Evolutionary conservation across 2,888 invertebrate genomes (phyloP).

Genomic region (Pandemis heparana): DNA sequence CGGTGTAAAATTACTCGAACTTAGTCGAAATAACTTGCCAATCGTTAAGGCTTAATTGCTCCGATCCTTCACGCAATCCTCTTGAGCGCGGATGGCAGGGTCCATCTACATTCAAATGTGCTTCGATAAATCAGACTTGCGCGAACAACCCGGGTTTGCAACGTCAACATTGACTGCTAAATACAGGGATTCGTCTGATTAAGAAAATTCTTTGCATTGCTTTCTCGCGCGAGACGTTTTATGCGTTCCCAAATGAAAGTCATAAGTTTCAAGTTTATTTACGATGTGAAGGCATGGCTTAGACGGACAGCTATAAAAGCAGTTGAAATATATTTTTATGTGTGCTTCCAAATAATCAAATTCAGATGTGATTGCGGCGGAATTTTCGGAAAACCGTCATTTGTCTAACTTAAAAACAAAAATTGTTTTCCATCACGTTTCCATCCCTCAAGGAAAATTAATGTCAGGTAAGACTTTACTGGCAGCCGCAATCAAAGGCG

Average conservation of each 20-base stretch:
- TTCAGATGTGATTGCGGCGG: neutral
- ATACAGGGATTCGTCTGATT: conserved; percentile 8
- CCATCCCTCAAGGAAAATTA: neutral
- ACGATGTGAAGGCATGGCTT: neutral
- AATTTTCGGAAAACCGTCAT: neutral
- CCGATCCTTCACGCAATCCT: conserved; percentile 25
- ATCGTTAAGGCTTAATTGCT: conserved; percentile 35
- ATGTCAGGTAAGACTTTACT: conserved; percentile 19
- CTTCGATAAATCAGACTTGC: conserved; percentile 28
- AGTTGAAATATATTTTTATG: neutral
- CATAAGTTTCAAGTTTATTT: conserved; percentile 3
- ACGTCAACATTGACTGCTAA: conserved; percentile 23
- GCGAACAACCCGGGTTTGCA: conserved; percentile 8
- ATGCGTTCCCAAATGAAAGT: conserved; percentile 9
- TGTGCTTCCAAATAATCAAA: neutral
- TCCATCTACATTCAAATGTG: conserved; percentile 37
- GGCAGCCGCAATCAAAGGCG: neutral
- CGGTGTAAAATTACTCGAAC: conserved; percentile 14
- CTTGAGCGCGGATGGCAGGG: conserved; percentile 14
- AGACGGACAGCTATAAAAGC: neutral
- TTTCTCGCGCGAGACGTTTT: neutral
- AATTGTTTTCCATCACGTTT: conserved; percentile 3
- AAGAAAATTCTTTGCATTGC: conserved; percentile 13
- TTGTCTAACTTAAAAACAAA: neutral
- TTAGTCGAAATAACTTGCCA: conserved; percentile 29